Conservation (phyloP, 92 coral and sea anemone species). For the Anthopleura xanthogrammica region DNA sequence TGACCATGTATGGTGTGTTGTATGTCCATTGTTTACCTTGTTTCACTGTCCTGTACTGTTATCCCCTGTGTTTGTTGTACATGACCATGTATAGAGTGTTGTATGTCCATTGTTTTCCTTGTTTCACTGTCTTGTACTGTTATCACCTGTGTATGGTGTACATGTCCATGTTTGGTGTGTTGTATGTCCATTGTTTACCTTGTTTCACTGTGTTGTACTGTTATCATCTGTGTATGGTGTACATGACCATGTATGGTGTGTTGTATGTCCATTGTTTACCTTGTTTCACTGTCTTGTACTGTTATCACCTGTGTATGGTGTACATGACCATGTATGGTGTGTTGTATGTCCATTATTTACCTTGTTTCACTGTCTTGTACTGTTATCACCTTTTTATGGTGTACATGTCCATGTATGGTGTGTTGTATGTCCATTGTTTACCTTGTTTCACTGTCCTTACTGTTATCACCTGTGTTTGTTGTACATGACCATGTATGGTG, state of each 20-base stretch:
- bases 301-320: too few species aligned
- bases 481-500: not conserved
- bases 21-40: not conserved
- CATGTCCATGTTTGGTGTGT: too few species aligned
- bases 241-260: too few species aligned
- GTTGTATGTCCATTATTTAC: not conserved
- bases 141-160: too few species aligned
- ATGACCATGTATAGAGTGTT: not conserved
- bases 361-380: not conserved
- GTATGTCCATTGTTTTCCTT: too few species aligned
- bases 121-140: too few species aligned
- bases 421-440: slow-evolving; percentile 5
- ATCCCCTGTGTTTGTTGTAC: too few species aligned
- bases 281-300: too few species aligned
- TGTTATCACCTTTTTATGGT: not conserved
- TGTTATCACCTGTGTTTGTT: not conserved
- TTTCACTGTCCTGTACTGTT: not conserved
- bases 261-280: too few species aligned
- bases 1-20: not conserved
- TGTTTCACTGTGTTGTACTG: too few species aligned
- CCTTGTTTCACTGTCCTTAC: not conserved
- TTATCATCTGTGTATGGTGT: too few species aligned
- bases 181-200: too few species aligned
- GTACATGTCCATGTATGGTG: not conserved
- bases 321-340: not conserved